phyloP scores from a whole-genome alignment of 1,140 invertebrate species.

The Trichonephila clavata region DNA sequence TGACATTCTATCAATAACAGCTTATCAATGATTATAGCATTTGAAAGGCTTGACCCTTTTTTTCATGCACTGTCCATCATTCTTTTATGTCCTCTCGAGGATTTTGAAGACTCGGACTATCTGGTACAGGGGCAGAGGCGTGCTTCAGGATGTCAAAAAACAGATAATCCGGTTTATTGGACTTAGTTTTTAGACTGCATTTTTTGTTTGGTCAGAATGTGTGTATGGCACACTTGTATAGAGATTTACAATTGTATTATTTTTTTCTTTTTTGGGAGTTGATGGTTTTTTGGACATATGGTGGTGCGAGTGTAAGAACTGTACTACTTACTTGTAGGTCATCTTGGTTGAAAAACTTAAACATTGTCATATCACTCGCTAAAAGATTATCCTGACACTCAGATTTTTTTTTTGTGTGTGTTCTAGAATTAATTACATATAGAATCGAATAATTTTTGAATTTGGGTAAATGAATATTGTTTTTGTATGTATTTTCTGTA shows the following conservation, averaged over 20 bases:
- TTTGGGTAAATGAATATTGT: no score
- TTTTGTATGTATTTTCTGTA: no score
- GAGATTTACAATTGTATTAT: neutral
- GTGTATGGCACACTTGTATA: neutral
- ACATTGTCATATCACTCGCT: no score
- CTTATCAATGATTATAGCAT: slow-evolving; percentile 37
- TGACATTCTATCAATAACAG: neutral
- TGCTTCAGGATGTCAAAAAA: neutral
- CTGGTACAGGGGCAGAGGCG: slow-evolving; percentile 11
- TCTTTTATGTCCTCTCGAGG: slow-evolving; percentile 37
- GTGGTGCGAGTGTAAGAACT: no score
- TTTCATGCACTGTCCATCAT: neutral
- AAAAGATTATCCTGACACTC: no score
- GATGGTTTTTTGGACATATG: neutral
- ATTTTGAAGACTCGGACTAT: slow-evolving; percentile 15
- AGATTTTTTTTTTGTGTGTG: no score
- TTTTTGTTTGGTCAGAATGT: slow-evolving; percentile 6
- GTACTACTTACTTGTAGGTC: neutral
- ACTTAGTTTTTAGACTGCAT: slow-evolving; percentile 23
- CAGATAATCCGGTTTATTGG: slow-evolving; percentile 43
- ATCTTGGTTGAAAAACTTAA: neutral
- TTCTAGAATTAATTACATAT: no score
- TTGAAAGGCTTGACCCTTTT: slow-evolving; percentile 2
- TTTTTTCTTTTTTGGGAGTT: neutral
- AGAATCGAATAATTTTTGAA: no score